Percentiles rank a stretch among this genome's conserved stretches.
Evolutionary conservation across 1,140 invertebrate genomes (phyloP).

Genomic region (Chionoecetes opilio): DNA sequence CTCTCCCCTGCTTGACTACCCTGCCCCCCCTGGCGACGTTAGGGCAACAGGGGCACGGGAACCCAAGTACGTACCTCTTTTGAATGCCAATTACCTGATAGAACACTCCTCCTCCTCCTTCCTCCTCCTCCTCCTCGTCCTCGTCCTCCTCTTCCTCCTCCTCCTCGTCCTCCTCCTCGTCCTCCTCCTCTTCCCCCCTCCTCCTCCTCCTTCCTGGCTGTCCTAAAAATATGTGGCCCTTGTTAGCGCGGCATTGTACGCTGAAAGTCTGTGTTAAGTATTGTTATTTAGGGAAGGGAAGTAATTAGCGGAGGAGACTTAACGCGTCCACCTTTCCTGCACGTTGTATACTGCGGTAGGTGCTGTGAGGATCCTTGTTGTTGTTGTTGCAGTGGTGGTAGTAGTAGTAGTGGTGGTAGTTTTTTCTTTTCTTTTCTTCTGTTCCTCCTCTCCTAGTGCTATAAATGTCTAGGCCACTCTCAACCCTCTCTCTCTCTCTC

Average conservation of each 20-base stretch:
- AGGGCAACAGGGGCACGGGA: background rate
- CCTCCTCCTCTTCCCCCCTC: background rate
- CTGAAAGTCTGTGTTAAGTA: background rate
- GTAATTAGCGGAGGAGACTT: no score
- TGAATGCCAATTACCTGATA: constrained; percentile 6
- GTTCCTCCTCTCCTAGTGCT: no score
- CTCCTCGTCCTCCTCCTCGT: constrained; percentile 11
- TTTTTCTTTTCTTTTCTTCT: no score
- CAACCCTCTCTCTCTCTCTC: no score
- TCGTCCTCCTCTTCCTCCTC: background rate
- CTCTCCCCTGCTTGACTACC: background rate
- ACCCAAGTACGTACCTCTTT: background rate
- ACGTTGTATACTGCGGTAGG: background rate
- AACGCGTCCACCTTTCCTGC: background rate
- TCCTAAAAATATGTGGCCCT: background rate
- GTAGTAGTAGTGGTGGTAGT: constrained; percentile 32
- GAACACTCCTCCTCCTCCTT: background rate
- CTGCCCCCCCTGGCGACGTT: background rate
- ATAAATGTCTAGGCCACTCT: no score
- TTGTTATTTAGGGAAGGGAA: background rate
- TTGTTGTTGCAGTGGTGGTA: background rate
- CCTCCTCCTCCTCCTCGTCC: constrained; percentile 29
- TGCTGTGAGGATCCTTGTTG: background rate
- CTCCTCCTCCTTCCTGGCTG: background rate
- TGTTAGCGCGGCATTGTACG: background rate